phyloP scores from a whole-genome alignment of 1,140 invertebrate genomes.

The Ruditapes philippinarum region DNA sequence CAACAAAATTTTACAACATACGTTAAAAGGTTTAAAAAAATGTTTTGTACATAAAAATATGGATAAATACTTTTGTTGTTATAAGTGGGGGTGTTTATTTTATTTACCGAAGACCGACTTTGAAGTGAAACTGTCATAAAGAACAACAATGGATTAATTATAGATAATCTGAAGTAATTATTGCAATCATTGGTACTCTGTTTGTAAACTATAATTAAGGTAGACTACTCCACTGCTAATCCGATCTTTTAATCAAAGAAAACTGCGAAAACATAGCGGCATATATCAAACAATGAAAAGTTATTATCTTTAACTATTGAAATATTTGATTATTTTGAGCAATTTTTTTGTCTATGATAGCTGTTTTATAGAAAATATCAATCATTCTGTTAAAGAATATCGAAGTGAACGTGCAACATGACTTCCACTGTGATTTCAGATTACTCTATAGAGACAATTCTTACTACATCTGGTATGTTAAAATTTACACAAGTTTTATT shows the following conservation, averaged over 20 bases:
- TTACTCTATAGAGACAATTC: neutral
- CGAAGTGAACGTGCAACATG: neutral
- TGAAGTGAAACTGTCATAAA: neutral
- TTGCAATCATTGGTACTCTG: neutral
- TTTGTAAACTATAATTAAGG: neutral
- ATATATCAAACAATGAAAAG: neutral
- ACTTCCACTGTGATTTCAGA: neutral
- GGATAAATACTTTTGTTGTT: too few relatives aligned
- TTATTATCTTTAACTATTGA: neutral
- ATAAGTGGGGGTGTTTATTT: too few relatives aligned
- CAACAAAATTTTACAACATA: too few relatives aligned
- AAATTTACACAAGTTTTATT: neutral
- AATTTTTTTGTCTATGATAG: neutral
- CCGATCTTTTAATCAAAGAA: neutral
- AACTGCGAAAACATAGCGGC: neutral
- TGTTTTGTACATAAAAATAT: too few relatives aligned
- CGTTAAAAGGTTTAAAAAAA: too few relatives aligned
- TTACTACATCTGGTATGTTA: neutral
- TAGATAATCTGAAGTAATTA: neutral
- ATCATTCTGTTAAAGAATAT: conserved; percentile 5
- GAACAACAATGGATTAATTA: neutral
- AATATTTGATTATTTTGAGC: neutral
- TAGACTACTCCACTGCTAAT: neutral
- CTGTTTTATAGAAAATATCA: neutral
- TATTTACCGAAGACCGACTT: neutral